Conservation (phyloP, 2,797 vertebrate species). For the Pipistrellus kuhlii region DNA sequence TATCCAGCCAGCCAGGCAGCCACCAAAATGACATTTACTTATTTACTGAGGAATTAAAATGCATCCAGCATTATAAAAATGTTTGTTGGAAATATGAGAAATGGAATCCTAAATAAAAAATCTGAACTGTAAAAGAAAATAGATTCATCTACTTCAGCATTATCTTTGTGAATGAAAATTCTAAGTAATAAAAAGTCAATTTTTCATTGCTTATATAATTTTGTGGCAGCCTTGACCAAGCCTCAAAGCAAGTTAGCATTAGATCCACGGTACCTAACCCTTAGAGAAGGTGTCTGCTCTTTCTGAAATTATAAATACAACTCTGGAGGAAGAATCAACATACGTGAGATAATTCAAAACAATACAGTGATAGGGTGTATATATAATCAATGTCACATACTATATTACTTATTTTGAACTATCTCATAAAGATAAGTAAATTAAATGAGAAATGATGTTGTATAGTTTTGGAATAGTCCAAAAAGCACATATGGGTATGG, state of each 20-base stretch:
- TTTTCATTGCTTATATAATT: neutral
- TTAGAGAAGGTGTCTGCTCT: neutral
- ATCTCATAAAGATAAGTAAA: neutral
- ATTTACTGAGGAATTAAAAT: neutral
- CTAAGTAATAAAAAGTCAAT: neutral
- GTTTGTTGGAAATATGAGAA: conserved; percentile 13
- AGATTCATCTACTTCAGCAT: neutral
- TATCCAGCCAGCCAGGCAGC: neutral
- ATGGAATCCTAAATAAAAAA: neutral
- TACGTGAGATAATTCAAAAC: neutral
- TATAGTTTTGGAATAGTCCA: neutral
- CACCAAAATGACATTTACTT: neutral
- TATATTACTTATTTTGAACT: neutral
- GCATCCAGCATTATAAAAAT: neutral
- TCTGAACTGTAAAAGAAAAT: neutral
- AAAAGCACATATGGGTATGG: neutral
- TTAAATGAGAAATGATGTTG: neutral
- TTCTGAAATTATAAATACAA: conserved; percentile 31
- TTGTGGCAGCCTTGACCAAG: neutral
- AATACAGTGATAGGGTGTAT: neutral
- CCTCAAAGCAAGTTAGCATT: neutral
- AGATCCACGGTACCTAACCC: neutral
- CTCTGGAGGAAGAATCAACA: neutral
- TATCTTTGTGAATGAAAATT: neutral
- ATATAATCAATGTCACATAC: neutral